Evolutionary conservation across 2,888 invertebrate species (phyloP).

Genomic region (Aphodius granarius): DNA sequence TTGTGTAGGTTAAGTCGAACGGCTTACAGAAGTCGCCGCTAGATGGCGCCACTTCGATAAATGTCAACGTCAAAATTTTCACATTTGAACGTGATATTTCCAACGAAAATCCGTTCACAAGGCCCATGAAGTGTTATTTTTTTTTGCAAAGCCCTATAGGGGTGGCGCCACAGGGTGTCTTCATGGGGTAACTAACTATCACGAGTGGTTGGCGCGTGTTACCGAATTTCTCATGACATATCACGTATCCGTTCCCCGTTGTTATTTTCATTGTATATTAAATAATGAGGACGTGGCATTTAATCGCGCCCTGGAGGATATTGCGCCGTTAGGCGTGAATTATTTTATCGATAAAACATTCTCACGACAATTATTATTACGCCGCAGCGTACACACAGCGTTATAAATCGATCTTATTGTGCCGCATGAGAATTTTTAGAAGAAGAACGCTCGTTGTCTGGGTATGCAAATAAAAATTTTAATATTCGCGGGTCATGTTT

Average conservation of each 20-base stretch:
- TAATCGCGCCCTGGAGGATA: neutral
- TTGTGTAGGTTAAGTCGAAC: too few species aligned
- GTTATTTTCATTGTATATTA: constrained; percentile 16
- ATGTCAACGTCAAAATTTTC: too few species aligned
- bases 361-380: neutral
- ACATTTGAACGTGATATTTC: too few species aligned
- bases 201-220: neutral
- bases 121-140: too few species aligned
- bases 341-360: neutral
- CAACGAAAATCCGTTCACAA: too few species aligned
- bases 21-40: too few species aligned
- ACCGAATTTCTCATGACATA: constrained; percentile 20
- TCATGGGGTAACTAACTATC: neutral
- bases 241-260: constrained; percentile 15
- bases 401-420: neutral
- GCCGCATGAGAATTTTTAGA: neutral
- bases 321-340: neutral
- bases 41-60: too few species aligned
- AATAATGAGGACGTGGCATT: neutral
- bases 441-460: neutral
- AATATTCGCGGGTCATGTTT: neutral
- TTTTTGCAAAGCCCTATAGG: neutral
- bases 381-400: neutral
- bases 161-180: neutral
- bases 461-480: neutral